Evolutionary conservation across 2,888 invertebrate genomes (phyloP), one percentile per base, ranked within the genome.

Genomic region (Chrysodeixis includens): DNA sequence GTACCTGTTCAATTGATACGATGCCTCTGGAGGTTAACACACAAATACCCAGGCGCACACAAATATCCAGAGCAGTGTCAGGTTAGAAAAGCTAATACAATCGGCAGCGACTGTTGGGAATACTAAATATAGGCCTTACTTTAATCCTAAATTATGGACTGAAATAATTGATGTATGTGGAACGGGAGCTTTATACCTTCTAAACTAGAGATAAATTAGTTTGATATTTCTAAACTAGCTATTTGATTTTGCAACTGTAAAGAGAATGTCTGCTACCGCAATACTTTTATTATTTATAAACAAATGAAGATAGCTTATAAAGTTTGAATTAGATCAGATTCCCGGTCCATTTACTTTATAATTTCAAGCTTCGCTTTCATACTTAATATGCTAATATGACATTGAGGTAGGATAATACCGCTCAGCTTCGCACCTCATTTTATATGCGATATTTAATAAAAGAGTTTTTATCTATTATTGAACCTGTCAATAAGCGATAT

Each of bases 331-430:
- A 40, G n/a, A 40, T 40, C 46, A 49, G 46, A 12, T 49, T 18
- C 20, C 18, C 20, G 20, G 20, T 20, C 6, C 10, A 9, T 20
- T 20, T 49, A 49, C 16, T 46, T 20, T 20, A 49, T 10, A n/a
- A 2, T 9, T 7, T 12, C 20, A 9, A 5, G 30, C 14, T 35
- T 51, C 5, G 52, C 1, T 54, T 20, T 65, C 55, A 56, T 30
- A 59, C 44, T 58, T 62, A 59, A 55, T 51, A 77, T 74, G 65
- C 35, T 74, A 74, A 71, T 68, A 22, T 68, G 69, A 68, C 66
- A 75, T 78, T 78, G 72, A 75, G 66, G 62, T 32, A 68, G 78
- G 75, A 22, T 49, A 55, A 62, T 16, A 51, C 18, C 44, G 6
- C 46, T 10, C 9, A 16, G 51, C 22, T 53, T 66, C 20, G 7